These are phyloP conservation scores for Polydrusus pterygomalis DNA, from an alignment of 2,888 invertebrate genomes.

Conservation along the genomic window DNA sequence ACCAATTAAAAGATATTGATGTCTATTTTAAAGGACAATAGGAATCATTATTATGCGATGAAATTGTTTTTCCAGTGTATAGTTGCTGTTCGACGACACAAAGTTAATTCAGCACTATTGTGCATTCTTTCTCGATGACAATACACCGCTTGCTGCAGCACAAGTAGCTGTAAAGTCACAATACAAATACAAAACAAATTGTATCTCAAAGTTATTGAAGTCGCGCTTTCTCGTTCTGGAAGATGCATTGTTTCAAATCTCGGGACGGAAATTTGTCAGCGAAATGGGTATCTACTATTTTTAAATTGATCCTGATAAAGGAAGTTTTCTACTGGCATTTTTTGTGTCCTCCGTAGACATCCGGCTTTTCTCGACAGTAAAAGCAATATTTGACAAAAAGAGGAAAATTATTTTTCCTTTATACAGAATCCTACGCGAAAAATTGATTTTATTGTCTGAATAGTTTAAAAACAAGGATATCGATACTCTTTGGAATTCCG, in stretches of 20 bases:
- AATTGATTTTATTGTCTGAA: not conserved
- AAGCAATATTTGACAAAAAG: not conserved
- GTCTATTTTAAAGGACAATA: too few species aligned
- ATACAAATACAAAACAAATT: constrained; percentile 41
- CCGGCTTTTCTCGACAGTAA: constrained; percentile 10
- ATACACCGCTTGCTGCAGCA: constrained; percentile 19
- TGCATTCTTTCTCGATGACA: constrained; percentile 10
- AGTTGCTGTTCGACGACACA: not conserved
- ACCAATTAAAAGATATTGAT: too few species aligned
- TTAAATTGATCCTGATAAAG: constrained; percentile 19
- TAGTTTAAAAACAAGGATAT: too few species aligned
- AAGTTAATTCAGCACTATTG: not conserved
- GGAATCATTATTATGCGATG: too few species aligned
- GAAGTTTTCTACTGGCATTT: constrained; percentile 9
- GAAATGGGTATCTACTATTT: constrained; percentile 17
- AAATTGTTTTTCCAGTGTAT: not conserved
- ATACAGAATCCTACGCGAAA: not conserved
- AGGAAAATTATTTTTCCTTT: not conserved
- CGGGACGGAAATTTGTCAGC: constrained; percentile 23
- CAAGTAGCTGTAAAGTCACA: constrained; percentile 21
- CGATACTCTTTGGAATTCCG: too few species aligned
- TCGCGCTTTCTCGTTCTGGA: constrained; percentile 20
- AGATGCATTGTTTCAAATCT: constrained; percentile 36
- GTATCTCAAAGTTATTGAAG: constrained; percentile 36
- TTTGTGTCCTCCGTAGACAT: constrained; percentile 9